Evolutionary conservation across 2,797 vertebrate genomes (phyloP).

Genomic region (Argyrosomus regius): DNA sequence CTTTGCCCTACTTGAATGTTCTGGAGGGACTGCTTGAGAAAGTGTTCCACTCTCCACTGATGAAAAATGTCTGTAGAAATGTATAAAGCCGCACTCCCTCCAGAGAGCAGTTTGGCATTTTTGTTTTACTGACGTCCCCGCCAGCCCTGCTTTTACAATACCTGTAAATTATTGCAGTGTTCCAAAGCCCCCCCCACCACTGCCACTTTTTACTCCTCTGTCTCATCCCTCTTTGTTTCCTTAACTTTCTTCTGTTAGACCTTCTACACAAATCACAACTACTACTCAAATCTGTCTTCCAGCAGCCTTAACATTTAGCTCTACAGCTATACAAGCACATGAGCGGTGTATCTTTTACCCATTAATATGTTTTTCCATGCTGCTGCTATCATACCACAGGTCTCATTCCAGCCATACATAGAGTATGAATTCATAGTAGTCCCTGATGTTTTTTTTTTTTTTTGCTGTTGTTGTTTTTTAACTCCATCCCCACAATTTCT

Average conservation of each 20-base stretch:
- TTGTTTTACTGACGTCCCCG: constrained; percentile 76
- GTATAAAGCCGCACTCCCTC: constrained; percentile 62
- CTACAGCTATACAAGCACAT: constrained; percentile 3
- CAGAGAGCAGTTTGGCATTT: constrained; percentile 74
- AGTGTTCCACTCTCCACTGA: constrained; percentile 64
- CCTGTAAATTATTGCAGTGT: constrained; percentile 78
- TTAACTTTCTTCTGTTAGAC: constrained; percentile 43
- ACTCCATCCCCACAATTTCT: constrained; percentile 42
- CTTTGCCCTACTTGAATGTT: constrained; percentile 67
- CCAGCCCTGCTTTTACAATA: constrained; percentile 80
- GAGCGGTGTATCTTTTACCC: constrained; percentile 34
- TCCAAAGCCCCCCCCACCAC: constrained; percentile 28
- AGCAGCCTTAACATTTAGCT: constrained; percentile 33
- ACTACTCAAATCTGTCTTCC: constrained; percentile 10
- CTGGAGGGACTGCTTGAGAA: constrained; percentile 66
- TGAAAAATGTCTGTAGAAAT: constrained; percentile 72
- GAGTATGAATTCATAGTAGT: constrained; percentile 43
- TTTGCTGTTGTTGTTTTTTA: constrained; percentile 4
- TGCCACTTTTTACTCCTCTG: neutral
- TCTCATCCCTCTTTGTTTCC: constrained; percentile 57
- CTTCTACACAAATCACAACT: constrained; percentile 47
- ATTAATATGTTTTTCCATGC: constrained; percentile 45
- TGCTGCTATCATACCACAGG: constrained; percentile 35
- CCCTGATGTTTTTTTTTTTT: constrained; percentile 14
- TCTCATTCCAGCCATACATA: constrained; percentile 37